Percentiles rank a stretch among this genome's conserved stretches.
Conservation (phyloP, 1,140 invertebrate species). For the Leguminivora glycinivorella region DNA sequence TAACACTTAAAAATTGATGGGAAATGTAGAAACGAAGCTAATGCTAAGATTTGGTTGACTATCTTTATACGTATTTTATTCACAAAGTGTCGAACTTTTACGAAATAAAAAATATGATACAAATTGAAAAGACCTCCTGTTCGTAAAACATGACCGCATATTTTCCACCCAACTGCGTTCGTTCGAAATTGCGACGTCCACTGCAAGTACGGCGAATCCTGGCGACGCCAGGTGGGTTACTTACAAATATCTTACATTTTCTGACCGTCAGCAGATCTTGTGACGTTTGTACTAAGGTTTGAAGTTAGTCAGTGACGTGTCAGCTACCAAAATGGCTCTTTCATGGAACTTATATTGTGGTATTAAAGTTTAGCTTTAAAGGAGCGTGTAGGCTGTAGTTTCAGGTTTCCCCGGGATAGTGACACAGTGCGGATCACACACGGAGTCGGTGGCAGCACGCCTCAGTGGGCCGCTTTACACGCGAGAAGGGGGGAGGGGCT, state of each 20-base stretch:
- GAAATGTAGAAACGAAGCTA: too few relatives aligned
- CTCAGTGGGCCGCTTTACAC: background rate
- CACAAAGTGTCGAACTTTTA: too few relatives aligned
- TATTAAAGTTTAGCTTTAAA: too few relatives aligned
- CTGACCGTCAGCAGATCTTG: too few relatives aligned
- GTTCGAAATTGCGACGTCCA: background rate
- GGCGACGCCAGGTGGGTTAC: background rate
- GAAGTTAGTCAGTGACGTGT: too few relatives aligned
- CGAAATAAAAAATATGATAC: background rate
- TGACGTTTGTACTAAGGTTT: too few relatives aligned
- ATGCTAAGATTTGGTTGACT: too few relatives aligned
- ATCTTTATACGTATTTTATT: too few relatives aligned
- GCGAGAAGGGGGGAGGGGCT: background rate
- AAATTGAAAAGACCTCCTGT: background rate
- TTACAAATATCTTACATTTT: too few relatives aligned
- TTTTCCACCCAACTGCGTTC: background rate
- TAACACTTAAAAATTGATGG: too few relatives aligned
- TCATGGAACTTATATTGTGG: too few relatives aligned
- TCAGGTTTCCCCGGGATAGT: background rate
- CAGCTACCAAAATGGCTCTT: too few relatives aligned
- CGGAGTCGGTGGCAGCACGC: background rate
- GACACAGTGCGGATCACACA: slow-evolving; percentile 6
- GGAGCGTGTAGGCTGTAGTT: background rate
- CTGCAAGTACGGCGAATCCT: slow-evolving; percentile 2
- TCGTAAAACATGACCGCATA: background rate